phyloP scores from a whole-genome alignment of 2,113 vertebrate species.

The Rana temporaria region DNA sequence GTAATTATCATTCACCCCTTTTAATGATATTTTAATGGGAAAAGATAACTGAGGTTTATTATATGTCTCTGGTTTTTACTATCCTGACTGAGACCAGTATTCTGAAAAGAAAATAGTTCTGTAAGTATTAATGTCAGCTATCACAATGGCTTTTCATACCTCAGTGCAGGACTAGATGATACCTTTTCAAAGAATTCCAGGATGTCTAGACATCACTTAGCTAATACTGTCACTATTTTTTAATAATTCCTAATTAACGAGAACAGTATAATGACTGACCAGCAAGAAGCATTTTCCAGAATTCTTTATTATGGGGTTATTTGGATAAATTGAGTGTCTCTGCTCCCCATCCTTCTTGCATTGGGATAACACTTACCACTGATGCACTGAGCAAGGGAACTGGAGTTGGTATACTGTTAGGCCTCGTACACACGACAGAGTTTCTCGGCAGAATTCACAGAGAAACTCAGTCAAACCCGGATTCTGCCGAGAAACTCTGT shows the following conservation, averaged over 20 bases:
- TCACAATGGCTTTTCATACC: constrained; percentile 15
- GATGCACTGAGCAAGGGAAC: no score
- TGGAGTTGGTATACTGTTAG: no score
- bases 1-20: background rate
- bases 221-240: background rate
- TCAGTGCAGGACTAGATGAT: background rate
- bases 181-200: background rate
- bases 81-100: background rate
- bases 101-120: constrained; percentile 16
- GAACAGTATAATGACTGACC: background rate
- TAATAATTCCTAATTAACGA: constrained; percentile 9
- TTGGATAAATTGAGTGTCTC: no score
- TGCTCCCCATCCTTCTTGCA: no score
- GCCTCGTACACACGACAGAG: no score
- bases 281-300: no score
- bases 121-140: constrained; percentile 8
- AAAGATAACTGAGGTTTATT: constrained; percentile 16
- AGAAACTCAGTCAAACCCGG: no score
- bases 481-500: no score
- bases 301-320: no score
- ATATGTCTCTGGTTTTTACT: constrained; percentile 9
- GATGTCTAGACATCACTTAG: background rate
- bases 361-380: no score
- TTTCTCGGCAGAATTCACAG: no score
- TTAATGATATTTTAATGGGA: constrained; percentile 25